These are phyloP conservation scores for Coptodon bakossiorum DNA, from an alignment of 2,113 vertebrate species.

Conservation along the genomic window DNA sequence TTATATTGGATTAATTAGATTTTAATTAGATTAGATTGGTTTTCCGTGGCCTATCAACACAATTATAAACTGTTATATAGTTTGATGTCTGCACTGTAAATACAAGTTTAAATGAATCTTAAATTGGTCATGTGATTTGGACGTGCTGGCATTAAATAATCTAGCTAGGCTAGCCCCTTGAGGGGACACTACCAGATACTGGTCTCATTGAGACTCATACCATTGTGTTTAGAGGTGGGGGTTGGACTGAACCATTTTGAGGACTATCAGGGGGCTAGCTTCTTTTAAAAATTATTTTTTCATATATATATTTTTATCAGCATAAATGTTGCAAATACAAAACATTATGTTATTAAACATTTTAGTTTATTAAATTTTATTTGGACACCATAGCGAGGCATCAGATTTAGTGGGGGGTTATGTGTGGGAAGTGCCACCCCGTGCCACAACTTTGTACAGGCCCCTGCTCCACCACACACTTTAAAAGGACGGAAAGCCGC, in stretches of 20 bases:
- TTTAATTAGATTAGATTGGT: not conserved
- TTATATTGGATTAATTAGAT: not conserved
- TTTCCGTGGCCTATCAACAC: not conserved
- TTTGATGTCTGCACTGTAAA: not conserved
- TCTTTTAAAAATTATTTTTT: fast-evolving
- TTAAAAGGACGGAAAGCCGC: not conserved
- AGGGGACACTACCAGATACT: not conserved
- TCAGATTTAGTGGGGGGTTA: not conserved
- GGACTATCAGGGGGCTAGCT: fast-evolving
- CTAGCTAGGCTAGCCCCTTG: not conserved
- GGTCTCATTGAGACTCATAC: not conserved
- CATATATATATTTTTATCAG: not conserved
- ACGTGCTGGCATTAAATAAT: not conserved
- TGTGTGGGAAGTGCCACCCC: not conserved
- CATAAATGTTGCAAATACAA: not conserved
- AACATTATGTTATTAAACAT: not conserved
- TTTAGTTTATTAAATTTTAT: not conserved
- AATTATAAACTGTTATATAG: not conserved
- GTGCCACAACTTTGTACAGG: not conserved
- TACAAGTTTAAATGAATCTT: not conserved
- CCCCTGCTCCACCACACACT: not conserved
- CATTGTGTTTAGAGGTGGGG: not conserved
- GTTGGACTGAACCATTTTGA: not conserved
- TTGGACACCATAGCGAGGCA: not conserved
- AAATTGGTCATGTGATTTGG: not conserved